Evolutionary conservation across 2,113 vertebrate species (phyloP).

Genomic region (Mastomys coucha): DNA sequence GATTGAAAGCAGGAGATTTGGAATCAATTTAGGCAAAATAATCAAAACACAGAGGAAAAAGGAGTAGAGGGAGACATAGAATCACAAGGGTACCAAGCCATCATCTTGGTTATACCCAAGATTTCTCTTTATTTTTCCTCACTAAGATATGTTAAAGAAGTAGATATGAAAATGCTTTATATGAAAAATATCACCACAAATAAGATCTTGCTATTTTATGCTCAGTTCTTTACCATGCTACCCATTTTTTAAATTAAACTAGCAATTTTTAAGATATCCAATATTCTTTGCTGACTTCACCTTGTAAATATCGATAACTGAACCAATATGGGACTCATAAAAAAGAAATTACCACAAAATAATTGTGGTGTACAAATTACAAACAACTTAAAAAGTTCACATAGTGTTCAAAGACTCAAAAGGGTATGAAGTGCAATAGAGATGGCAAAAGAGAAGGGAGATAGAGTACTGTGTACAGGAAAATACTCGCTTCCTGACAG

Average conservation of each 20-base stretch:
- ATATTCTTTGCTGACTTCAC: conserved; percentile 8
- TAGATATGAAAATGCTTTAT: not conserved
- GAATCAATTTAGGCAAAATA: not conserved
- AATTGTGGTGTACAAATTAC: not conserved
- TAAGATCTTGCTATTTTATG: not conserved
- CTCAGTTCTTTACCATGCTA: not conserved
- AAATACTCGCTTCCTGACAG: not conserved
- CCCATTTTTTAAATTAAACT: conserved; percentile 14
- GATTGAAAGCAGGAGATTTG: not conserved
- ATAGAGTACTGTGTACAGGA: not conserved
- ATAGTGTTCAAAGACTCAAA: not conserved
- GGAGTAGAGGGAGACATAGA: not conserved
- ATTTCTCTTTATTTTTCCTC: not conserved
- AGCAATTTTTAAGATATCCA: not conserved
- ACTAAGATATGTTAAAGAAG: not conserved
- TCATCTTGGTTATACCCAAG: not conserved
- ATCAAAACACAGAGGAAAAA: not conserved
- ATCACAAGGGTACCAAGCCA: not conserved
- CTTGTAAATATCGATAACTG: conserved; percentile 38
- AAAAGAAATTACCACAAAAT: not conserved
- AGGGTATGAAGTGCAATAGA: not conserved
- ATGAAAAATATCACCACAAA: not conserved
- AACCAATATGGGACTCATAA: not conserved
- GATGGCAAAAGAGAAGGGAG: not conserved
- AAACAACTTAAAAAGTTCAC: not conserved